A percentile compares a stretch with the other conserved stretches of the same genome.
Conservation (phyloP, 2,113 vertebrate genomes). For the Gobiocypris rarus region DNA sequence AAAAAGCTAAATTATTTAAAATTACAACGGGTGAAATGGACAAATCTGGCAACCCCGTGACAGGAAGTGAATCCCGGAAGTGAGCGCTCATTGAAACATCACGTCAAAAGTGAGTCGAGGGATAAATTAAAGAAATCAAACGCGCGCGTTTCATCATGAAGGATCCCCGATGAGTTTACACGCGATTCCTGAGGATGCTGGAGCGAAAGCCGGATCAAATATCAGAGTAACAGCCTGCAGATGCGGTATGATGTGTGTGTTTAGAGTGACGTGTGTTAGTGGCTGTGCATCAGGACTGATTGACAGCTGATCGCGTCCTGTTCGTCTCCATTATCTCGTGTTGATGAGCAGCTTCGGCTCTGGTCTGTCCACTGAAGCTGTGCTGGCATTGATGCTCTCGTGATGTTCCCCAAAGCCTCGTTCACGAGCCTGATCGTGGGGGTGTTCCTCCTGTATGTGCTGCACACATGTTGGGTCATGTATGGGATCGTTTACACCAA, state of each 20-base stretch:
- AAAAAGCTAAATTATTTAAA: no score
- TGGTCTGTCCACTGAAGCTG: neutral
- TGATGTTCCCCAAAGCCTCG: conserved; percentile 84
- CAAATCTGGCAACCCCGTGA: conserved; percentile 31
- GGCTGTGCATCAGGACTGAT: neutral
- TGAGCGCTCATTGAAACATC: conserved; percentile 14
- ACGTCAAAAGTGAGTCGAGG: neutral
- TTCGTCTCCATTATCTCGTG: neutral
- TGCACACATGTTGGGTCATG: conserved; percentile 98
- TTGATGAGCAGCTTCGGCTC: neutral
- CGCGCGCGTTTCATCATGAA: neutral
- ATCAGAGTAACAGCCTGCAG: neutral
- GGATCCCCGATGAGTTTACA: neutral
- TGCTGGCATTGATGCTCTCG: neutral
- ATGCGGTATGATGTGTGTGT: neutral
- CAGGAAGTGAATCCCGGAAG: conserved; percentile 34
- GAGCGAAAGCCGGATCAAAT: neutral
- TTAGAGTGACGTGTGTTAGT: conserved; percentile 23
- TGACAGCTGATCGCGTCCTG: conserved; percentile 15
- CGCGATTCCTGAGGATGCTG: neutral
- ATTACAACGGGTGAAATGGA: fast-evolving
- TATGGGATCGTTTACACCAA: conserved; percentile 95
- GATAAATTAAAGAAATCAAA: neutral
- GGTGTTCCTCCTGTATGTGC: conserved; percentile 91
- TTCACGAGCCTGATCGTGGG: conserved; percentile 91